Percentiles rank a stretch among this genome's conserved stretches.
Evolutionary conservation across 2,888 invertebrate genomes (phyloP).

Genomic region (Eurytoma adleriae): DNA sequence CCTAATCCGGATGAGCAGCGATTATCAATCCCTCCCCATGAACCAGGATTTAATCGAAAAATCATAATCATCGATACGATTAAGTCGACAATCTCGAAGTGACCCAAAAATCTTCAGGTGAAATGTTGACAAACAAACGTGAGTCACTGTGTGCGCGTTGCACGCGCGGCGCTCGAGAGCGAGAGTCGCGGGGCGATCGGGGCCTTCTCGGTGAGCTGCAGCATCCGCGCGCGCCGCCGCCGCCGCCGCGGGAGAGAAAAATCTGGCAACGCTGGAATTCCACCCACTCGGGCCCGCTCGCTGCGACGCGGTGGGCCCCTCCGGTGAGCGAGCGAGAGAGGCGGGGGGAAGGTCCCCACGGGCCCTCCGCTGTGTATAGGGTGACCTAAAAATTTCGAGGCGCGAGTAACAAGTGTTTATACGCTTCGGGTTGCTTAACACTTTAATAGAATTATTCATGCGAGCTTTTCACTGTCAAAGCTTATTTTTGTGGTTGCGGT

Average conservation of each 20-base stretch:
- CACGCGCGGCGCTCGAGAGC: not conserved
- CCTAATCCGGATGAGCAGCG: too few species aligned
- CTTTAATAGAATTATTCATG: too few species aligned
- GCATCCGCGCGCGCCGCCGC: too few species aligned
- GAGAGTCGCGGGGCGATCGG: constrained; percentile 15
- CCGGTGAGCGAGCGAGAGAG: constrained; percentile 23
- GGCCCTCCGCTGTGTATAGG: constrained; percentile 30
- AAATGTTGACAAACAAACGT: constrained; percentile 63
- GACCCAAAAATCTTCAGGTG: too few species aligned
- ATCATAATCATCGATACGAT: too few species aligned
- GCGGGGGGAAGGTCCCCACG: not conserved
- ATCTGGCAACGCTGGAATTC: constrained; percentile 69
- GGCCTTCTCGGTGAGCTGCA: not conserved
- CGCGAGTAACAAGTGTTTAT: too few species aligned
- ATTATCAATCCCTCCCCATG: too few species aligned
- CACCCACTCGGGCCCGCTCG: constrained; percentile 60
- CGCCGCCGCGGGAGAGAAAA: constrained; percentile 39
- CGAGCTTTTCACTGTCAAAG: too few species aligned
- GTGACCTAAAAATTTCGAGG: constrained; percentile 16
- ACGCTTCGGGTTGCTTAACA: too few species aligned
- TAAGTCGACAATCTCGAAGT: too few species aligned
- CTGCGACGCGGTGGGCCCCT: constrained; percentile 59
- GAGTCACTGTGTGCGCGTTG: constrained; percentile 57
- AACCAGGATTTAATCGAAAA: too few species aligned
- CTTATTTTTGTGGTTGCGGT: too few species aligned